A percentile compares a stretch with the other conserved stretches of the same genome.
These are phyloP conservation scores for Phalacrocorax aristotelis DNA, from an alignment of 2,113 vertebrate genomes.

Conservation along the genomic window DNA sequence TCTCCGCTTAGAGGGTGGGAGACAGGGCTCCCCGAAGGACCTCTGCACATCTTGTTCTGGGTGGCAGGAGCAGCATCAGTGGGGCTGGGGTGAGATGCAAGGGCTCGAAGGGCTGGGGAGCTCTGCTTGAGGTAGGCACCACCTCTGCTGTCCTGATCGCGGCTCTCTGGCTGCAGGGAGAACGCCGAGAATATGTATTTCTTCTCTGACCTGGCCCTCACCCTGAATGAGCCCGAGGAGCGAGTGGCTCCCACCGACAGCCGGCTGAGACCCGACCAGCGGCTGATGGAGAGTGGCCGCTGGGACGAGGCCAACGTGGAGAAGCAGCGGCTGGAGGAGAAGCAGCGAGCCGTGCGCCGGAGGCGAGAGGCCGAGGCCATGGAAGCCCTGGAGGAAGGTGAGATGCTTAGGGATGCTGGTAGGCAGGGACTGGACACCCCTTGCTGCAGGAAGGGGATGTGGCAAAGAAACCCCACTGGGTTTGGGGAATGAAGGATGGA, in stretches of 20 bases:
- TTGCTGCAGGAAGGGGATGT: fast-evolving
- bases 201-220: constrained; percentile 92
- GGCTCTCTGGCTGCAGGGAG: constrained; percentile 69
- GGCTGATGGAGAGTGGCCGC: constrained; percentile 91
- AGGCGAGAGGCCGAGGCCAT: constrained; percentile 77
- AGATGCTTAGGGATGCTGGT: fast-evolving
- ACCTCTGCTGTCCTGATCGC: fast-evolving
- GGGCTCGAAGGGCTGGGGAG: background rate
- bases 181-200: constrained; percentile 96
- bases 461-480: fast-evolving
- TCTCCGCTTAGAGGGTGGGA: background rate
- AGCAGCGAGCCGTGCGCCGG: constrained; percentile 84
- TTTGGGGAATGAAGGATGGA: background rate
- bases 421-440: fast-evolving
- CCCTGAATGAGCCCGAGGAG: constrained; percentile 89
- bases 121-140: fast-evolving
- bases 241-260: constrained; percentile 88
- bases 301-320: constrained; percentile 93
- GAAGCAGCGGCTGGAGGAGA: constrained; percentile 91
- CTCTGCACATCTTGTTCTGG: background rate
- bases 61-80: too few species aligned
- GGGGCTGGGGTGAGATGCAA: background rate
- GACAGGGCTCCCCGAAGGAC: background rate
- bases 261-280: constrained; percentile 89
- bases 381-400: constrained; percentile 85